Base-by-base conservation (phyloP, 2,113 vertebrate species). In the Sisor rabdophorus region DNA sequence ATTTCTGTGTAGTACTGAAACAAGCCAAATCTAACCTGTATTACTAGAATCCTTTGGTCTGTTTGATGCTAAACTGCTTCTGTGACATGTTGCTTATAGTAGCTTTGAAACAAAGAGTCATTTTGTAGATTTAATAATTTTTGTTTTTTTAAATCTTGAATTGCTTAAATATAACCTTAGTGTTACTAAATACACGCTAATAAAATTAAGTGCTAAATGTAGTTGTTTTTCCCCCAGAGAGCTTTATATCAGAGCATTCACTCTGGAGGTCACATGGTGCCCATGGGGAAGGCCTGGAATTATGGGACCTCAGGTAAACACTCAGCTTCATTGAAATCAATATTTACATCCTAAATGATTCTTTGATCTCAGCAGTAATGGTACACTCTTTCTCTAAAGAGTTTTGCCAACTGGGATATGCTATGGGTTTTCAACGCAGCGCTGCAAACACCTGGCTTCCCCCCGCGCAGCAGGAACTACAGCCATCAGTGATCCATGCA, bases 201-300 rank as follows among this genome's bases (percentile, higher is more conserved):
- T 36, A 6, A 36, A 36, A 2, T 36, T 36, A 3, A 36, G 6
- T 20, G 40, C n/a, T 15, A 30, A 40, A 48, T 5, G 3, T 19
- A n/a, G 17, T 44, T 24, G 3, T 2, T 20, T 71, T 22, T 53
- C 68, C n/a, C 0, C 59, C 89, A 96, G 95, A 91, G 94, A 76
- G 89, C 91, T 2, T 86, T 95, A 75, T 95, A 93, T 85, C 88
- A 93, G 11, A 76, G 91, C 19, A 87, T 95, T 79, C 94, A 95
- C 85, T 80, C 88, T 60, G 65, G 93, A 8, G 87, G 88, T 80
- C 90, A 93, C 2, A 84, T 91, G 80, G 84, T 94, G 2, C 8
- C 91, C 48, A 89, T 94, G 0, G 91, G 93, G 20, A 91, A 89
- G 30, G 56, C 91, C 3, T 79, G 89, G 11, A 84, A 82, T 40